Evolutionary conservation across 2,888 invertebrate genomes (phyloP), one percentile per base, ranked within the genome.

Genomic region (Anthrax anthrax): DNA sequence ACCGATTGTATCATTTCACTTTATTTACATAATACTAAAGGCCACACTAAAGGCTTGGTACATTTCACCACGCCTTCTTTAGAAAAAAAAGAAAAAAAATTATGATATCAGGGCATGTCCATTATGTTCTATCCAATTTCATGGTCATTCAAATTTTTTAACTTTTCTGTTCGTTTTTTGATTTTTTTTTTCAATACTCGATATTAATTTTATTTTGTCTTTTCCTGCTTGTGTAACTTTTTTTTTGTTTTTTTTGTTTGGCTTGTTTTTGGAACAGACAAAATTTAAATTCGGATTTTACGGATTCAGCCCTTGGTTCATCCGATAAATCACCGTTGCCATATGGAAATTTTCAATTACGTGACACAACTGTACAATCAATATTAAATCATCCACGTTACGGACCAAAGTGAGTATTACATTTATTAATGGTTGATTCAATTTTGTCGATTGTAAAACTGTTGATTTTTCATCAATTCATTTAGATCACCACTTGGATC

Each of bases 261-360:
- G 2, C 12, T 39, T 27, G 23, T 18, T 6, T 23, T 13, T 39
- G 44, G 50, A 51, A 23, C 72, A 87, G 92, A 65, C 91, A 92
- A 79, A 92, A 92, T 67, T 73, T 92, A 57, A 92, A 92, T 70
- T 91, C 91, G 1, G 92, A 92, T 71, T 92, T 92, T 68, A 91
- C 92, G 54, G 92, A 92, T 69, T 90, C 90, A 55, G 92, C 92
- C 2, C 70, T 92, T 53, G 92, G 92, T 45, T 89, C 88, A 53
- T 87, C 89, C 37, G 91, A 92, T 64, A 89, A 91, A 71, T 88
- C 89, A 55, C 91, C 91, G 38, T 73, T 91, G 58, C 91, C 91
- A 47, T 91, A 91, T 68, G 92, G 92, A 47, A 92, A 92, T 67
- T 94, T 94, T 70, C 91, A 91, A 64, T 75, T 94, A 37, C 74